phyloP scores from a whole-genome alignment of 1,140 invertebrate genomes.

The Sweltsa coloradensis region DNA sequence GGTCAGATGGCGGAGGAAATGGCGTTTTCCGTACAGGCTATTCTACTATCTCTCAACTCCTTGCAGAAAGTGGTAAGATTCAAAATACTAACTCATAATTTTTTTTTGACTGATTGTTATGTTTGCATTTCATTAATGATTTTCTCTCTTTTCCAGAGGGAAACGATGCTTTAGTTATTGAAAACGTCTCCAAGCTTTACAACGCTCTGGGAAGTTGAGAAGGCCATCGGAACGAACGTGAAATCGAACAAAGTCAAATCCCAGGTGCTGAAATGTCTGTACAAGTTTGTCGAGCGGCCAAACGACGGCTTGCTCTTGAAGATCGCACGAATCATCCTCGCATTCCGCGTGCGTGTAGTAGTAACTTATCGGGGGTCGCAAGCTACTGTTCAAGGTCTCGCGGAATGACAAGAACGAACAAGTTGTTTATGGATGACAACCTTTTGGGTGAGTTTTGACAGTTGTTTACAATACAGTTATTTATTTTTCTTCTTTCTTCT shows the following conservation, averaged over 20 bases:
- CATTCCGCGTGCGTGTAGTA: conserved; percentile 61
- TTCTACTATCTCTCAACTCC: too few species aligned
- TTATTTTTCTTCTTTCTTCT: too few species aligned
- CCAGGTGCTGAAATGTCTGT: conserved; percentile 45
- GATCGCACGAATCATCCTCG: conserved; percentile 57
- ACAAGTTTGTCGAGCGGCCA: conserved; percentile 50
- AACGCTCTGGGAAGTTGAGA: conserved; percentile 28
- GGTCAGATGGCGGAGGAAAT: too few species aligned
- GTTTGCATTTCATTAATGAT: too few species aligned
- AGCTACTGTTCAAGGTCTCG: conserved; percentile 73
- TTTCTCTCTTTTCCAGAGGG: too few species aligned
- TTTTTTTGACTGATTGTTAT: too few species aligned
- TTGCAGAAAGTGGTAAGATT: too few species aligned
- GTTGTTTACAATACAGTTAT: too few species aligned
- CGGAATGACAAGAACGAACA: conserved; percentile 67
- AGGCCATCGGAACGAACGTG: conserved; percentile 24
- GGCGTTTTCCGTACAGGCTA: too few species aligned
- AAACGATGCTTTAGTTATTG: conserved; percentile 15
- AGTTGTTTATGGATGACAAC: conserved; percentile 55
- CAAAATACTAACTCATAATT: too few species aligned
- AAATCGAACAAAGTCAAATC: conserved; percentile 26
- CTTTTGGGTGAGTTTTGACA: conserved; percentile 49
- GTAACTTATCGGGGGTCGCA: conserved; percentile 67
- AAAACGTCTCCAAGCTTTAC: conserved; percentile 25
- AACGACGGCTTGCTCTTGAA: conserved; percentile 52